Conservation (phyloP, 2,797 vertebrate genomes). For the Diceros bicornis region DNA sequence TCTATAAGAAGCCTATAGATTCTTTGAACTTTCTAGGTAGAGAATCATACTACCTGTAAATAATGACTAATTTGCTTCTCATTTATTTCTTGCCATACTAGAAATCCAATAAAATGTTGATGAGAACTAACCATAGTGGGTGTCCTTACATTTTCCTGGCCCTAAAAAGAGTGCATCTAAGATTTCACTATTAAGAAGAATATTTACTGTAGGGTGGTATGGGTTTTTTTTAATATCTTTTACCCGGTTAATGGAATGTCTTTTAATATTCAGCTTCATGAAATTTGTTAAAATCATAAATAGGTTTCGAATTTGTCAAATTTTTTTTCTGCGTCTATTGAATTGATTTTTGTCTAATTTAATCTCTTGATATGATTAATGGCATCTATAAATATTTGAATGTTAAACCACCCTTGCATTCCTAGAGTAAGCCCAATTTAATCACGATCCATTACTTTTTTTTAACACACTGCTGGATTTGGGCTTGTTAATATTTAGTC, state of each 20-base stretch:
- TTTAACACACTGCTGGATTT: neutral
- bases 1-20: neutral
- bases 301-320: neutral
- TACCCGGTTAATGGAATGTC: neutral
- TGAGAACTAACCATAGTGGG: neutral
- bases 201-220: neutral
- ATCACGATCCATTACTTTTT: neutral
- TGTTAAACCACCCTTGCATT: neutral
- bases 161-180: slow-evolving; percentile 33
- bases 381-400: neutral
- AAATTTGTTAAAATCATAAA: neutral
- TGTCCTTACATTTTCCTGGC: neutral
- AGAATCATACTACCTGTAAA: neutral
- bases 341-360: neutral
- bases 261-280: neutral
- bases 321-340: neutral
- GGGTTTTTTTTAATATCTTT: neutral
- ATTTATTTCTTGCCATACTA: slow-evolving; percentile 15
- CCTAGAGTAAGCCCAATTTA: neutral
- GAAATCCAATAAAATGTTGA: slow-evolving; percentile 10
- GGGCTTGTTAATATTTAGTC: neutral
- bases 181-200: neutral
- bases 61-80: neutral
- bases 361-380: neutral
- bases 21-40: neutral